Conservation (phyloP, 2,797 vertebrate genomes). For the Gastrophryne carolinensis region DNA sequence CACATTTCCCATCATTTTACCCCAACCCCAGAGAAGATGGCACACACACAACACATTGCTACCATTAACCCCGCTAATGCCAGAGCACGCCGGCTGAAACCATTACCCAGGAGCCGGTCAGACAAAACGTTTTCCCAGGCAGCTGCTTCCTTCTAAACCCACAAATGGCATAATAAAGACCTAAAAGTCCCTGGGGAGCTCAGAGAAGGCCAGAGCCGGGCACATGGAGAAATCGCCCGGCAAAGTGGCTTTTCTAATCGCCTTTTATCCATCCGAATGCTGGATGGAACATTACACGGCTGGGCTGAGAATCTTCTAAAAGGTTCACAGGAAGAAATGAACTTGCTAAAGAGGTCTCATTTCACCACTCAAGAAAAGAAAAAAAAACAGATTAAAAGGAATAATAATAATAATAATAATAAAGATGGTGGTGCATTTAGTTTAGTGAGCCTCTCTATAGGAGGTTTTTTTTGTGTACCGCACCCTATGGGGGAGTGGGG, state of each 20-base stretch:
- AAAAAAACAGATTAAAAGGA: too few species aligned
- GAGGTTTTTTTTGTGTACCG: too few species aligned
- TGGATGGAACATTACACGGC: not conserved
- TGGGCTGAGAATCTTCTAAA: not conserved
- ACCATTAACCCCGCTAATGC: not conserved
- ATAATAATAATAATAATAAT: too few species aligned
- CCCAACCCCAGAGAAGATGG: not conserved
- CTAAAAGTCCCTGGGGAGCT: not conserved
- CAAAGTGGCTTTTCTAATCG: not conserved
- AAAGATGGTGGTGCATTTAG: too few species aligned
- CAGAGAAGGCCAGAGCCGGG: not conserved
- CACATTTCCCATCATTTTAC: not conserved
- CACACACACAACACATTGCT: too few species aligned
- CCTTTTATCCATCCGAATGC: not conserved
- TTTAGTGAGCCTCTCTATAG: too few species aligned
- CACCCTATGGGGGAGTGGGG: too few species aligned
- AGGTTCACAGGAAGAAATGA: too few species aligned
- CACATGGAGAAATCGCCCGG: not conserved
- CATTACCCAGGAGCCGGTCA: not conserved
- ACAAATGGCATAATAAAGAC: conserved; percentile 14
- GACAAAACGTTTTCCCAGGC: not conserved
- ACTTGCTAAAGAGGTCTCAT: too few species aligned
- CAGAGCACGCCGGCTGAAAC: not conserved
- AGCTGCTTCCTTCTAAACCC: not conserved
- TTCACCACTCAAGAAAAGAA: too few species aligned